Percentiles rank a stretch among this genome's conserved stretches.
These are phyloP conservation scores for Odontothrips loti DNA, from an alignment of 2,888 invertebrate species.

Conservation along the genomic window DNA sequence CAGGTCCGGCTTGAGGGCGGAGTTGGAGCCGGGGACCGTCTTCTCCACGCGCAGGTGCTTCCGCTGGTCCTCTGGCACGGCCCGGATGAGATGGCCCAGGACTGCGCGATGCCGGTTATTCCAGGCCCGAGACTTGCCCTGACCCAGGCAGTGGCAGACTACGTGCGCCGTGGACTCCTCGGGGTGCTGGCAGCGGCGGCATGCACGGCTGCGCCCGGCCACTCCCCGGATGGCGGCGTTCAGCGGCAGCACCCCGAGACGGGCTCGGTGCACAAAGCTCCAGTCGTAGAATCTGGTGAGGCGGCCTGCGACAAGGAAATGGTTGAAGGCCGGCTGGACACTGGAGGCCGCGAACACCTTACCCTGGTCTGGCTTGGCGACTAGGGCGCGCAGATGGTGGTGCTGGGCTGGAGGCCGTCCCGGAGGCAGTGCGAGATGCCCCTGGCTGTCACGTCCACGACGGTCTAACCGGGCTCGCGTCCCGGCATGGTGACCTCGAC, in stretches of 20 bases:
- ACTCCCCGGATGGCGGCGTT: constrained; percentile 2
- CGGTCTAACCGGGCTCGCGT: not conserved
- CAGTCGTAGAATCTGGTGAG: constrained; percentile 39
- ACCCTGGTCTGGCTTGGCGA: constrained; percentile 31
- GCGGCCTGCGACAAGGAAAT: constrained; percentile 33
- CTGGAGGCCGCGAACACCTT: constrained; percentile 31
- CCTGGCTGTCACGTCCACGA: not conserved
- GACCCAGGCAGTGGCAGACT: too few species aligned
- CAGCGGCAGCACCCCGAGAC: constrained; percentile 35
- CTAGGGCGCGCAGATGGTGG: not conserved
- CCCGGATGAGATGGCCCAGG: not conserved
- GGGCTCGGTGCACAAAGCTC: constrained; percentile 29
- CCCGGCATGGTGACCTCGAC: not conserved
- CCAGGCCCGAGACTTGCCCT: not conserved
- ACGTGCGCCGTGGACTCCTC: not conserved
- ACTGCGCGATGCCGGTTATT: not conserved
- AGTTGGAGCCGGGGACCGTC: too few species aligned
- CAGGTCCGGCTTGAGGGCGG: not conserved
- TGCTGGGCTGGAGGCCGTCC: not conserved
- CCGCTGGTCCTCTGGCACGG: not conserved
- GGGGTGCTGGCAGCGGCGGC: not conserved
- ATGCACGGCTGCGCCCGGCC: not conserved
- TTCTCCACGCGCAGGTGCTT: not conserved
- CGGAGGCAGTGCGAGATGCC: not conserved
- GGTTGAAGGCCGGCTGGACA: constrained; percentile 21